Evolutionary conservation across 2,113 vertebrate genomes (phyloP), one percentile per base, ranked within the genome.

Genomic region (Calyptommatus sinebrachiatus): DNA sequence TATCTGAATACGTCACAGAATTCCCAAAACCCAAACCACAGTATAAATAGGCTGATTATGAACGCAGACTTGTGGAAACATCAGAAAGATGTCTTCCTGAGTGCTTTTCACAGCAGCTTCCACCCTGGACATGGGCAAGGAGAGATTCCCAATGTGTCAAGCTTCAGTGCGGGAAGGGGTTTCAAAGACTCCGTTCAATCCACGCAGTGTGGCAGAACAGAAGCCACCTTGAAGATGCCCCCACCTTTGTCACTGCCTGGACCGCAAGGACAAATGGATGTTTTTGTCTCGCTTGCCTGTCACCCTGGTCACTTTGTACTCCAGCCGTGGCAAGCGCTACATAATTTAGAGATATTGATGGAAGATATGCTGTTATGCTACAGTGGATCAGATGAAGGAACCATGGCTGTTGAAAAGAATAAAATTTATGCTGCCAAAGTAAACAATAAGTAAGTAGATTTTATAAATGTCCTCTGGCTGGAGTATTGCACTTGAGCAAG

Each of bases 281-380:
- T 99, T 60, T 97, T 96, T 2, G 95, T 99, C 77, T 95, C 97
- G 0, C 95, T 98, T 86, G 97, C 96, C 70, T 98, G 96, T 86
- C 97, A 99, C 89, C 98, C 98, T 0, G 97, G 97, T 41, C 95
- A 99, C 91, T 99, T 99, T 85, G 95, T 99, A 85, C 89, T 99
- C 83, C 98, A 99, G 90, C 95, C 94, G 1, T 98, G 97, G 97
- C 94, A 97, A 84, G 96, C 98, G 71, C 92, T 97, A 29, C 96
- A 97, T 86, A 97, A 97, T 65, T 91, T 99, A 85, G 96, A 96
- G 11, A 95, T 97, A 67, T 84, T 99, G 57, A 97, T 98, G 97
- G 97, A 98, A 68, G 97, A 98, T 90, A 99, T 99, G 98, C 94
- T 98, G 66, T 93, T 99, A 1, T 95, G 96, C 84, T 99, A 99